Evolutionary conservation across 1,140 invertebrate species (phyloP), one percentile per base, ranked within the genome.

Genomic region (Hylaeus anthracinus): DNA sequence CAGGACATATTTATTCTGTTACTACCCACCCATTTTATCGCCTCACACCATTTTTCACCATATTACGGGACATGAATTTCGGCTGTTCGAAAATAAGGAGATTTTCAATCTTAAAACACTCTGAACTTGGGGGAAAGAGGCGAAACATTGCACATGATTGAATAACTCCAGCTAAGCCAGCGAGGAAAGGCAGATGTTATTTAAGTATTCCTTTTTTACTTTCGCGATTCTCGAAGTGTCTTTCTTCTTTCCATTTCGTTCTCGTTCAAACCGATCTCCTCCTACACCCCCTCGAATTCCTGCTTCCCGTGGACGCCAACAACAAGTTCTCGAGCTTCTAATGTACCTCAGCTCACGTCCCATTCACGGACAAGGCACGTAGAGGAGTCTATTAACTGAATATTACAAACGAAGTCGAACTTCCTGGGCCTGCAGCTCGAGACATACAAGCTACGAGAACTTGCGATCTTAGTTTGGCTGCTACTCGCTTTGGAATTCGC

Each of bases 371-470:
- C 76, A 53, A 26, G 39, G 15, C 41, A 53, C 69, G 76, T 37
- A 61, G 56, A 41, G 1, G 14, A 58, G 39, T 72, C 71, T 79
- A 79, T 79, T 79, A 79, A 79, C 69, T 65, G 77, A 79, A 79
- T 79, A 79, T 79, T 72, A 71, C 61, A 8, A 3, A 14, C 10
- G 1, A 6, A 15, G n/a, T 74, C 37, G 6, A 78, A 72, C 39
- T 79, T 72, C 37, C 58, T 8, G 51, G 14, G 37, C 2, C 48
- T 51, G 14, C 5, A 6, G 37, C 5, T n/a, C 48, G 1, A 10
- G 3, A 37, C 1, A 12, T 26, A 5, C n/a, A 12, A 3, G 1
- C 3, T 41, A 1, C 5, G n/a, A 0, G n/a, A 56, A 79, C 26
- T 79, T 73, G 14, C 26, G 8, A 5, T 37, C 5, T 5, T 5